phyloP scores from a whole-genome alignment of 2,113 vertebrate genomes.

The Corapipo altera region DNA sequence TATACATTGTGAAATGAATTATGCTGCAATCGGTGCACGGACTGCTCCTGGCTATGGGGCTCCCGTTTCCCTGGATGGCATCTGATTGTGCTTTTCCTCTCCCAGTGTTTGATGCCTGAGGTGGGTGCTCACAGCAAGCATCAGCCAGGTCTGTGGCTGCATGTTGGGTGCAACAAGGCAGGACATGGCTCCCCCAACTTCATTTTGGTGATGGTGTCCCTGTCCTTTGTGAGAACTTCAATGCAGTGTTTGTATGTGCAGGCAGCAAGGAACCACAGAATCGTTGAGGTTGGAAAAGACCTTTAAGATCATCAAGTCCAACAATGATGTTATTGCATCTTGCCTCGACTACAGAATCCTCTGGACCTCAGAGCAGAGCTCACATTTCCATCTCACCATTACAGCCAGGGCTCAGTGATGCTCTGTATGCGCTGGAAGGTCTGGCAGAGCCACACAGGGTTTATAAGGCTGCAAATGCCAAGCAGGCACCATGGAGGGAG shows the following conservation, averaged over 20 bases:
- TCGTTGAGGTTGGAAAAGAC: background rate
- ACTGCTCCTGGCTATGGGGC: background rate
- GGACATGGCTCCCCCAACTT: background rate
- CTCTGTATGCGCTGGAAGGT: background rate
- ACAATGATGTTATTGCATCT: background rate
- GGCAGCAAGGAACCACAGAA: background rate
- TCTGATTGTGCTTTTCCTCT: background rate
- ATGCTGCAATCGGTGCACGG: background rate
- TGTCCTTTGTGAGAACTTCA: background rate
- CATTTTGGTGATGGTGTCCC: background rate
- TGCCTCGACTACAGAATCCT: background rate
- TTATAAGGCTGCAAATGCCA: background rate
- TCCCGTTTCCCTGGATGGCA: background rate
- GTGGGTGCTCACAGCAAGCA: background rate
- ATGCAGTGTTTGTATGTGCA: rapidly evolving
- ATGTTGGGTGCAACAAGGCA: background rate
- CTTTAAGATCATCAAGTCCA: background rate
- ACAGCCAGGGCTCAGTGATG: background rate
- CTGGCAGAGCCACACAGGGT: rapidly evolving
- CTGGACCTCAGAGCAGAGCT: background rate
- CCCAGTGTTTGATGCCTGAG: background rate
- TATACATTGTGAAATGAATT: conserved; percentile 43
- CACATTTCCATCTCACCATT: background rate
- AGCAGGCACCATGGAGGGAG: background rate
- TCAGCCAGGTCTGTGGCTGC: background rate